These are phyloP conservation scores for Anolis carolinensis DNA, from an alignment of 2,113 vertebrate species.

Conservation along the genomic window DNA sequence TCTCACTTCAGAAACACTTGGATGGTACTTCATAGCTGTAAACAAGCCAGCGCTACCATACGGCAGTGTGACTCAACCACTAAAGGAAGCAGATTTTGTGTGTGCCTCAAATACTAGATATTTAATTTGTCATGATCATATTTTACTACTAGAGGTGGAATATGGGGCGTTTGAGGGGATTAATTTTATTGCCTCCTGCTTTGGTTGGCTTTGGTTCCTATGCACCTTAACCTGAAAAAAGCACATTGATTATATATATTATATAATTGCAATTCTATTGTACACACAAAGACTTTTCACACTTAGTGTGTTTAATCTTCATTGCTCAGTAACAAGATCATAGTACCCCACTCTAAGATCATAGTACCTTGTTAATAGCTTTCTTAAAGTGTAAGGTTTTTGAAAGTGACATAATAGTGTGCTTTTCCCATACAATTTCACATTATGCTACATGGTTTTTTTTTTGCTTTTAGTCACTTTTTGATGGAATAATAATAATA, in stretches of 20 bases:
- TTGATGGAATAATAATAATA: no score
- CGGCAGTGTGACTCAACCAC: no score
- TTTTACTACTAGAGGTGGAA: no score
- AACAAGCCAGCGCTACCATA: not conserved
- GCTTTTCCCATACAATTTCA: not conserved
- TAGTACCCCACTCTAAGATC: not conserved
- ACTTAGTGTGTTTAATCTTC: not conserved
- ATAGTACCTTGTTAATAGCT: not conserved
- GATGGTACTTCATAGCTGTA: not conserved
- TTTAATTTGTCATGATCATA: no score
- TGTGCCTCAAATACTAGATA: no score
- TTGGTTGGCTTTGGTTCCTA: no score
- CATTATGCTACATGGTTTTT: not conserved
- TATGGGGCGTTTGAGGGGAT: no score
- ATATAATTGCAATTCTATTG: not conserved
- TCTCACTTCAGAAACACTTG: not conserved
- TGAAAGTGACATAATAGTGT: not conserved
- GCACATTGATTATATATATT: not conserved
- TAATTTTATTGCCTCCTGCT: no score
- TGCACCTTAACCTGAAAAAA: not conserved
- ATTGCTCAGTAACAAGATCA: no score
- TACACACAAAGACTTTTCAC: not conserved
- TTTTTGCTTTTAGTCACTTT: constrained; percentile 36
- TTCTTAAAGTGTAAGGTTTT: not conserved
- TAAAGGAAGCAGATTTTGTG: no score